Evolutionary conservation across 2,888 invertebrate species (phyloP), one percentile per base, ranked within the genome.

Genomic region (Salticus scenicus): DNA sequence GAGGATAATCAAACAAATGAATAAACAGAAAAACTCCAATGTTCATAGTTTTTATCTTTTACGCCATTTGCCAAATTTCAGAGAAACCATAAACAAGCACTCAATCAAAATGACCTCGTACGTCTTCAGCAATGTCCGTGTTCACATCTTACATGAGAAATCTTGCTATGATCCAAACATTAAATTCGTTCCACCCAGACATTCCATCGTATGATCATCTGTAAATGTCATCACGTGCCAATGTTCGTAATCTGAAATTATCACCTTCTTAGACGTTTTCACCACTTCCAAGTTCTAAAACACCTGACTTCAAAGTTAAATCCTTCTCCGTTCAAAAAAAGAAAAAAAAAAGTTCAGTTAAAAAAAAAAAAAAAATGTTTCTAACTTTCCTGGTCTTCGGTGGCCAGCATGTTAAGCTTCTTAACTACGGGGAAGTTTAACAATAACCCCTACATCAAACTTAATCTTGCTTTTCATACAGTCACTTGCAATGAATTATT

Each of bases 401-500:
- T 83, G 83, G 83, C 77, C 77, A 83, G 28, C 30, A 28, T n/a
- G 12, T 17, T 83, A 83, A 83, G 83, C 20, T 69, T 77, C 76
- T 83, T 83, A 83, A 72, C 47, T 76, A 51, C 47, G 31, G 71
- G 76, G 42, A 64, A 47, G 20, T 30, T 51, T 73, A 83, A 83
- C 83, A 83, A 83, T 83, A 70, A 75, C 20, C 7, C 70, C 30
- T 24, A 64, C 83, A 76, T 77, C 83, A 77, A 72, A 57, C 77
- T 33, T 83, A 83, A 83, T 83, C 83, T 83, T 72, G 83, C 72
- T 76, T 83, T 83, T 83, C 83, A 83, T 66, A 66, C 47, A 42
- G 83, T 73, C 37, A 28, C 33, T 28, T 66, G 83, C 76, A 83
- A 83, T 83, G 83, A 83, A 83, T 83, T 83, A 83, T 83, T 83